phyloP scores from a whole-genome alignment of 2,113 vertebrate genomes.

The Hypomesus transpacificus region DNA sequence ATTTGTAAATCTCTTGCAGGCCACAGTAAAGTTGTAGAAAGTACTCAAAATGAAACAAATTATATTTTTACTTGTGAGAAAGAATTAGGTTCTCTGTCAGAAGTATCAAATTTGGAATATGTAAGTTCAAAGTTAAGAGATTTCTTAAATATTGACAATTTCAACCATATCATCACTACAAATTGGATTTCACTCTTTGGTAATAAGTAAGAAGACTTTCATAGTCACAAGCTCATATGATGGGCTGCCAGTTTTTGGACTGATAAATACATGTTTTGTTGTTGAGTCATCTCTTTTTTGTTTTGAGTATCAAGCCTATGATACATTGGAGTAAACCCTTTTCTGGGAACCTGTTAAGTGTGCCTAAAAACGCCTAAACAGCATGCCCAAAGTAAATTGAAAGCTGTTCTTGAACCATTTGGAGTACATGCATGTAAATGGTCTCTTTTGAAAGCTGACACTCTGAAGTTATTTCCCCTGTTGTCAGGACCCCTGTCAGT shows the following conservation, averaged over 20 bases:
- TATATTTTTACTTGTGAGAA: constrained; percentile 19
- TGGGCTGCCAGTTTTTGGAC: constrained; percentile 1
- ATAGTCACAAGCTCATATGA: not conserved
- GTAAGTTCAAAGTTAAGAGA: not conserved
- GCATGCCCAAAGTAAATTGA: too few relatives aligned
- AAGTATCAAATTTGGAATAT: constrained; percentile 9
- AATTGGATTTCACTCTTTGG: constrained; percentile 12
- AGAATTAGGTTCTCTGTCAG: constrained; percentile 5
- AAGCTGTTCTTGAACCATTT: too few relatives aligned
- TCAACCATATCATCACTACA: not conserved
- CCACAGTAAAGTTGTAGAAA: constrained; percentile 9
- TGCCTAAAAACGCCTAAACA: too few relatives aligned
- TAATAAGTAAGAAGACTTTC: constrained; percentile 9
- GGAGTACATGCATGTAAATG: too few relatives aligned
- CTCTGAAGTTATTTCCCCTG: too few relatives aligned
- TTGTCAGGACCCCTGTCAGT: too few relatives aligned
- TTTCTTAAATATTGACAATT: constrained; percentile 1
- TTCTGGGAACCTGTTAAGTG: too few relatives aligned
- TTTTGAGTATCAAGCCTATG: constrained; percentile 24
- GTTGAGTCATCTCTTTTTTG: constrained; percentile 19
- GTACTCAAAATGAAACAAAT: constrained; percentile 24
- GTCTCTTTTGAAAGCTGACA: too few relatives aligned
- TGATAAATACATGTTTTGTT: constrained; percentile 19
- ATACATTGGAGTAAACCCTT: constrained; percentile 14
- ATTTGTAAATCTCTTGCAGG: not conserved